These are phyloP conservation scores for Pygoscelis antarcticus DNA, from an alignment of 2,113 vertebrate species.

Conservation along the genomic window DNA sequence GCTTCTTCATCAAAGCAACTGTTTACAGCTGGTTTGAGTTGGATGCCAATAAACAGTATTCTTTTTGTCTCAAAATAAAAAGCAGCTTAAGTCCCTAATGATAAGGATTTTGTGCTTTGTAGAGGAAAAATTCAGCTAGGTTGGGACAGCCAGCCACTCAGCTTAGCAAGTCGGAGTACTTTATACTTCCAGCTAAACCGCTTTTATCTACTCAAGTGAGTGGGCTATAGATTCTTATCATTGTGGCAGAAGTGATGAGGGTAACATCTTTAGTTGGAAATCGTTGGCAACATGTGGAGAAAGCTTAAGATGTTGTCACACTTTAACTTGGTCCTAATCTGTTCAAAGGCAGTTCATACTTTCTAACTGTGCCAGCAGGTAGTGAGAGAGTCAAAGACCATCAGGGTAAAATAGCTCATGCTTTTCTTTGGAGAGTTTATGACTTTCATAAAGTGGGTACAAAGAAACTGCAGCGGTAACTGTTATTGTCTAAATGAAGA, in stretches of 20 bases:
- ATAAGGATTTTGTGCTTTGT: slow-evolving; percentile 83
- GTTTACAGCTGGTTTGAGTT: slow-evolving; percentile 93
- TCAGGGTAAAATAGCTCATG: slow-evolving; percentile 40
- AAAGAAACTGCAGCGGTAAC: slow-evolving; percentile 42
- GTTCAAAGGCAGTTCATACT: slow-evolving; percentile 83
- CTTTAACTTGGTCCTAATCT: slow-evolving; percentile 87
- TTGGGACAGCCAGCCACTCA: slow-evolving; percentile 67
- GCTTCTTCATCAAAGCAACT: slow-evolving; percentile 90
- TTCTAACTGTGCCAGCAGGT: slow-evolving; percentile 71
- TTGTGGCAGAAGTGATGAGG: slow-evolving; percentile 77
- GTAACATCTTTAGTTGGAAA: slow-evolving; percentile 83
- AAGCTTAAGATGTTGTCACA: slow-evolving; percentile 90
- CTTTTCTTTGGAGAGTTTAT: slow-evolving; percentile 65
- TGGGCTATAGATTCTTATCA: slow-evolving; percentile 77
- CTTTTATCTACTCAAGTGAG: slow-evolving; percentile 78
- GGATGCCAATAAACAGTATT: slow-evolving; percentile 81
- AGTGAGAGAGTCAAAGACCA: slow-evolving; percentile 63
- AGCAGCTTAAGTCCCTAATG: slow-evolving; percentile 84
- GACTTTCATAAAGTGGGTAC: slow-evolving; percentile 67
- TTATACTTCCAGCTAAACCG: slow-evolving; percentile 49
- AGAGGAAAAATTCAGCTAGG: slow-evolving; percentile 71
- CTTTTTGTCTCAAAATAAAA: slow-evolving; percentile 87
- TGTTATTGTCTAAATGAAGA: slow-evolving; percentile 68
- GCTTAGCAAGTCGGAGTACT: slow-evolving; percentile 71
- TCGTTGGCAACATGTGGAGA: slow-evolving; percentile 83